Evolutionary conservation across 2,113 vertebrate species (phyloP).

Genomic region (Miniopterus natalensis): DNA sequence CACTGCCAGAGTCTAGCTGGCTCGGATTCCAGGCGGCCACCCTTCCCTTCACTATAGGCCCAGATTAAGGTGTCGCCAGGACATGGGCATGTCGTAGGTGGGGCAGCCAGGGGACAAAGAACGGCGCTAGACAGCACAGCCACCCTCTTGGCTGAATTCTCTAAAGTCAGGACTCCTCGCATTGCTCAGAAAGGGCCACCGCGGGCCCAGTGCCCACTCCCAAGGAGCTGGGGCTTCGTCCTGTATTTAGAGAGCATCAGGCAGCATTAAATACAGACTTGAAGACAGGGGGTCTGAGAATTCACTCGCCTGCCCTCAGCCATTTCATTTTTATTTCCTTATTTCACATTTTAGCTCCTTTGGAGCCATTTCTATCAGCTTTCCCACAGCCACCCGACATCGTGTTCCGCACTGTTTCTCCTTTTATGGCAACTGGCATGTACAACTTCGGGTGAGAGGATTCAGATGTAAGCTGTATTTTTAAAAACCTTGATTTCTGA

Average conservation of each 20-base stretch:
- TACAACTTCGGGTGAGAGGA: neutral
- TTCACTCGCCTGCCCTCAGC: neutral
- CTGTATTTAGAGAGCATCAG: neutral
- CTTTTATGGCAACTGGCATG: neutral
- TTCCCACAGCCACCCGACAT: neutral
- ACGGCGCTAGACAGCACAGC: neutral
- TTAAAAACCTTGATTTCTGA: conserved; percentile 19
- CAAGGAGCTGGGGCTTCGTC: neutral
- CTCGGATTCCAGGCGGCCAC: neutral
- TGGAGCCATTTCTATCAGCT: neutral
- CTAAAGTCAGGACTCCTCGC: neutral
- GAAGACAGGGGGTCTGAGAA: neutral
- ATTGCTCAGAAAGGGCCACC: neutral
- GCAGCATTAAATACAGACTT: neutral
- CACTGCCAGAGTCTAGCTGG: neutral
- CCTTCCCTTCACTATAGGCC: neutral
- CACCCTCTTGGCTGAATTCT: neutral
- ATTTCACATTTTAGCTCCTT: neutral
- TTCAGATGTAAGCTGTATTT: neutral
- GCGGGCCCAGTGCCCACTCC: neutral
- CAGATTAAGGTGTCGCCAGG: neutral
- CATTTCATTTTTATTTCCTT: neutral
- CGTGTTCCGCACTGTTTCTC: neutral
- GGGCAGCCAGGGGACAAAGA: neutral
- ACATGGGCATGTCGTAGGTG: accelerated